Percentiles rank a stretch among this genome's conserved stretches.
Evolutionary conservation across 2,888 invertebrate genomes (phyloP).

Genomic region (Liposcelis brunnea): DNA sequence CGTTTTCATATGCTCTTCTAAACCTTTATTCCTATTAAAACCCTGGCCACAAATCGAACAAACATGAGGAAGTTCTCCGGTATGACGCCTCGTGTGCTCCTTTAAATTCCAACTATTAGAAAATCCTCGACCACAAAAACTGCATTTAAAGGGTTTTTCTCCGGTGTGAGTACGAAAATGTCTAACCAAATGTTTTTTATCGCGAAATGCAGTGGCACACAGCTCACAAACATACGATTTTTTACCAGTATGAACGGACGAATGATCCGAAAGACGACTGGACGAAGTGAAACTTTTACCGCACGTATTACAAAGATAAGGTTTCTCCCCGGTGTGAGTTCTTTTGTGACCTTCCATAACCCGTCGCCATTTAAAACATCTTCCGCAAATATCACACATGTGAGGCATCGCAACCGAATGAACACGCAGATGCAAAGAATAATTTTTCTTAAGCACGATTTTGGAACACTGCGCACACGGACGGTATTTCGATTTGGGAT

Average conservation of each 20-base stretch:
- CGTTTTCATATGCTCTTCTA: not conserved
- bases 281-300: not conserved
- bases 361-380: not conserved
- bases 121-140: not conserved
- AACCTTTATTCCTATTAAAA: not conserved
- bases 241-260: not conserved
- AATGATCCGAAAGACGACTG: not conserved
- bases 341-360: not conserved
- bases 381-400: not conserved
- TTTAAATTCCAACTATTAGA: not conserved
- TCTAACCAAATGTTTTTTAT: not conserved
- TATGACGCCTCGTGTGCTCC: not conserved
- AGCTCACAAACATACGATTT: not conserved
- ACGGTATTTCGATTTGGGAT: too few relatives aligned
- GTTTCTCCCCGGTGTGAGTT: not conserved
- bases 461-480: not conserved
- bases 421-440: not conserved
- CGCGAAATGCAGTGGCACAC: not conserved
- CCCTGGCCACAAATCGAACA: not conserved
- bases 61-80: not conserved
- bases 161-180: not conserved
- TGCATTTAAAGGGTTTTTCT: slow-evolving; percentile 1
- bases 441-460: not conserved
- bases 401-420: not conserved
- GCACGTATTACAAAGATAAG: not conserved